Evolutionary conservation across 2,797 vertebrate genomes (phyloP).

Genomic region (Microctenopoma steveboyesi): DNA sequence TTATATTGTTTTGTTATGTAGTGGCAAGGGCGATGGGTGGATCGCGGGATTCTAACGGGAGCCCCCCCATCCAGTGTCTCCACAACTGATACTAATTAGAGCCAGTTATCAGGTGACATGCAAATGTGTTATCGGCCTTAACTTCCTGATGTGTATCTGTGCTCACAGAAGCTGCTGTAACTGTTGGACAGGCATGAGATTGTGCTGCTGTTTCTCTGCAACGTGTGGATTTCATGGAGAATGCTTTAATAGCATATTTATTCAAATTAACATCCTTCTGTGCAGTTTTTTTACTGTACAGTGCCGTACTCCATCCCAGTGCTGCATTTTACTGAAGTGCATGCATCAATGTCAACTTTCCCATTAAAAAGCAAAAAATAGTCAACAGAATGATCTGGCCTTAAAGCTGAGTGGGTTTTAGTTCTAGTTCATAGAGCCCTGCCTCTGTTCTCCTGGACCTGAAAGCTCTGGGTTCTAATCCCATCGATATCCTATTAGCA

Average conservation of each 20-base stretch:
- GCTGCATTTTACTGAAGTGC: conserved; percentile 10
- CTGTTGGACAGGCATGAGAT: conserved; percentile 37
- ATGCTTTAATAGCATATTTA: background rate
- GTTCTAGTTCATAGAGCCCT: conserved; percentile 69
- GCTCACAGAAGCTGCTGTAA: conserved; percentile 36
- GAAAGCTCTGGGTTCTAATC: conserved; percentile 82
- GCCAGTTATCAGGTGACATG: conserved; percentile 75
- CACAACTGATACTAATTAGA: conserved; percentile 62
- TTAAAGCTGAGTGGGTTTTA: conserved; percentile 68
- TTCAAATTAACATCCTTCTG: background rate
- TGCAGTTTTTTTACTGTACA: conserved; percentile 43
- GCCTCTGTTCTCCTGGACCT: conserved; percentile 70
- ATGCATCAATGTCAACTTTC: conserved; percentile 57
- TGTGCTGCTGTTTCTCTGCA: conserved; percentile 24
- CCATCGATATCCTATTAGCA: conserved; percentile 86
- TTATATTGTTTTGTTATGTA: conserved; percentile 17
- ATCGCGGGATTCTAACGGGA: conserved; percentile 20
- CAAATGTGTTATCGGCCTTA: conserved; percentile 68
- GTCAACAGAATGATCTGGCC: conserved; percentile 66
- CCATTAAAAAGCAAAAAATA: background rate
- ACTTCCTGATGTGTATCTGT: conserved; percentile 71
- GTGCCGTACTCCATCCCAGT: too few relatives aligned
- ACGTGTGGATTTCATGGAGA: conserved; percentile 13
- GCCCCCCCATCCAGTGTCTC: background rate
- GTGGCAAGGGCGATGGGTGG: background rate